Evolutionary conservation across 2,888 invertebrate species (phyloP), one percentile per base, ranked within the genome.

Genomic region (Syrista parreyssii): DNA sequence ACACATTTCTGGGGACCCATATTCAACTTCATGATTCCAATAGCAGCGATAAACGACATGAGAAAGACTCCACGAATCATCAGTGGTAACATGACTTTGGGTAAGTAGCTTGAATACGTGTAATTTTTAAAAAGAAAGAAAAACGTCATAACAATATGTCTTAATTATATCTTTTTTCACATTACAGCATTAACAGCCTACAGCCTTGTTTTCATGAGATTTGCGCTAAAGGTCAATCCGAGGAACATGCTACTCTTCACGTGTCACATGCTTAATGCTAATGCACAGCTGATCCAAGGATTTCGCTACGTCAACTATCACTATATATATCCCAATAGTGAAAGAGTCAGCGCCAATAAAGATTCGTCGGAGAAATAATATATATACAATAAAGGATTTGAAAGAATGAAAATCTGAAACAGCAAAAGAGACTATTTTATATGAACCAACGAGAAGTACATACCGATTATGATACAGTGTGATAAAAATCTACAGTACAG

Each of bases 1-100:
- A 97, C 97, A 81, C 98, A 99, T 92, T 99, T 99, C 92, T 99
- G 98, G 98, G 99, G 98, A 68, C 98, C 98, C 78, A 95, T 98
- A 75, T 98, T 98, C 73, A 99, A 99, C 92, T 99, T 99, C 99
- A 98, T 98, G 34, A 97, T 99, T 88, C 99, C 99, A 23, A 89
- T 99, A 85, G 99, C 99, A 74, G 98, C 99, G 11, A 93, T 99
- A 79, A 95, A 97, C 79, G 99, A 99, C 91, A 95, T 95, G 79
- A 94, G 94, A 84, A 98, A 97, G 91, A 96, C 97, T 91, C 97
- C 98, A 9, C 96, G 95, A 89, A 95, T 95, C 89, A 98, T 99
- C 83, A 98, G 98, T 93, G 98, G 98, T 34, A 97, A 96, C 93
- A 98, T 99, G 98, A 99, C 98, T 79, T 86, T 96, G 85, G 98